Base-by-base conservation (phyloP, 2,113 vertebrate species). In the Perccottus glenii region DNA sequence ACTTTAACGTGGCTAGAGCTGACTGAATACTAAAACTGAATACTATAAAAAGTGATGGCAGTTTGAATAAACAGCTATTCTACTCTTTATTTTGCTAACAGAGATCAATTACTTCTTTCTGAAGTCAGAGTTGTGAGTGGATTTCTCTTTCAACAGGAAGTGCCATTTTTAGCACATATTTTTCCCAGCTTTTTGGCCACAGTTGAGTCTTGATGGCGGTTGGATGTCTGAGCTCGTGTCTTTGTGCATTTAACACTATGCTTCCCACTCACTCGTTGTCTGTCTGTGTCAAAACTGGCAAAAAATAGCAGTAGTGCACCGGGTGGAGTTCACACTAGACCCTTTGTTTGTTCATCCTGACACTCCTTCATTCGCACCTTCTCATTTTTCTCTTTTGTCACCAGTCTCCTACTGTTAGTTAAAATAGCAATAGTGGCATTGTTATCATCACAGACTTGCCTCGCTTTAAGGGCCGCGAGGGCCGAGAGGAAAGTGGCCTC, bases 381-480 rank as follows among this genome's bases (percentile, higher is more conserved):
- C 64, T 73, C 68, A 69, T 59, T 70, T 73, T 86, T 61, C 67
- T 66, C 80, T 71, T 80, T 75, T 78, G 69, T 82, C 83, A 81
- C 78, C 80, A 73, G 70, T 81, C 81, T 84, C 64, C 80, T 74
- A 62, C 77, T 67, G 82, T 75, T 81, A 66, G 81, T 89, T 89
- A 89, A 93, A 92, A 92, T 90, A 91, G 90, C 79, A 92, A 92
- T 90, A 91, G 90, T 77, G 73, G 80, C 87, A 79, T 87, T 86
- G 88, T 90, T 75, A 49, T 67, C 66, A 67, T 85, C 75, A 62
- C 75, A 62, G 71, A 69, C 84, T 58, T 45, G 64, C 70, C 77
- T 76, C 46, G 64, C 63, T 70, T 70, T 49, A 46, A 60, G 76
- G 66, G 67, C 71, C 11, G 57, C n/a, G n/a, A n/a, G n/a, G n/a